These are phyloP conservation scores for Eupeodes latifasciatus DNA, from an alignment of 2,888 invertebrate genomes.

Conservation along the genomic window DNA sequence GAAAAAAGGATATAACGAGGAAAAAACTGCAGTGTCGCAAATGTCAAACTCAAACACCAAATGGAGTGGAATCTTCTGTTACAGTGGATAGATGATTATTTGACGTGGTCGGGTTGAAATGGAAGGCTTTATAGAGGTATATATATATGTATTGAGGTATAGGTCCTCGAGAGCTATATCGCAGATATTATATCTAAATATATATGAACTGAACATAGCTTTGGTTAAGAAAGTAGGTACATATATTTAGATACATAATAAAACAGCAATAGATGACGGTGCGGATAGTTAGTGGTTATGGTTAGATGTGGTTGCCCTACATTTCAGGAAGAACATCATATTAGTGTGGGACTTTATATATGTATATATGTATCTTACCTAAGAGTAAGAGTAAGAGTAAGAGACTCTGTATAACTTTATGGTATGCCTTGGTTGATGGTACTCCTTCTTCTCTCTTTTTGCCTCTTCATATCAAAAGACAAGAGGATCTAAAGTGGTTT, in stretches of 20 bases:
- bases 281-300: slow-evolving; percentile 66
- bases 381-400: no score
- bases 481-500: slow-evolving; percentile 65
- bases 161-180: slow-evolving; percentile 13
- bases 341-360: slow-evolving; percentile 11
- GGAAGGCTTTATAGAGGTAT: neutral
- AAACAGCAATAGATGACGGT: slow-evolving; percentile 52
- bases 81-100: slow-evolving; percentile 60
- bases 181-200: neutral
- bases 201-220: neutral
- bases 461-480: slow-evolving; percentile 7
- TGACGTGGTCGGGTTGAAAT: slow-evolving; percentile 44
- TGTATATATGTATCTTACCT: no score
- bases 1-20: neutral
- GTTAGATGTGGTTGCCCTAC: slow-evolving; percentile 69
- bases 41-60: slow-evolving; percentile 75
- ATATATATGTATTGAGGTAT: no score
- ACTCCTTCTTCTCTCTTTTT: slow-evolving; percentile 5
- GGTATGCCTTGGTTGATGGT: neutral
- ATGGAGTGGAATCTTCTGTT: slow-evolving; percentile 73
- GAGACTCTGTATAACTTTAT: no score
- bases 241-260: neutral
- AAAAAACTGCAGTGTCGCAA: slow-evolving; percentile 60
- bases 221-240: no score
- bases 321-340: slow-evolving; percentile 63